Evolutionary conservation across 2,797 vertebrate species (phyloP), one percentile per base, ranked within the genome.

Genomic region (Borostomias antarcticus): DNA sequence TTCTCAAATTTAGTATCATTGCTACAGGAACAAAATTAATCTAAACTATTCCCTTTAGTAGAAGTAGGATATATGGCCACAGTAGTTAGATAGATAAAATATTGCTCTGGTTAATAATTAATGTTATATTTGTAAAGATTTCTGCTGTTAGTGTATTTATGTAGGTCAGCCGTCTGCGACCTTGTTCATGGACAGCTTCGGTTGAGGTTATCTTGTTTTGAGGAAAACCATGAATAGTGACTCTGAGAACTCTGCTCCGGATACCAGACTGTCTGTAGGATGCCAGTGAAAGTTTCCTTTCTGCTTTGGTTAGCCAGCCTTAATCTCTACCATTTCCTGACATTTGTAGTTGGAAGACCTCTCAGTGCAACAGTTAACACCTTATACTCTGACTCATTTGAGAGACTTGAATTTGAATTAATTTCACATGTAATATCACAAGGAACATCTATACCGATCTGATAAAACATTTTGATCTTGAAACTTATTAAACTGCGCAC

Each of bases 211-310:
- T 60, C 62, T 53, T 15, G 28, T 43, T 32, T 59, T 19, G 62
- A 70, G 62, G 68, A 70, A 30, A 60, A 45, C 56, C 62, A 57
- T 64, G 56, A 53, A 54, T 43, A 32, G 48, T 32, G 40, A 64
- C 40, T 70, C 69, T 29, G 32, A 56, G n/a, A 37, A 7, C 35
- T 35, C 52, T 50, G 29, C 35, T 48, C 23, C 59, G 28, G 54
- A 74, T 77, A 70, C 15, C 3, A 74, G 21, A 30, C 62, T 64
- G 51, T 58, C 54, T 68, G 58, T 56, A 64, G 58, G 61, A 35
- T 63, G 30, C n/a, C 62, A 74, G 76, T 59, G 72, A 78, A 72
- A 73, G 69, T 73, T 48, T 68, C 5, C 13, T 33, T 32, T 76
- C 60, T 53, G 35, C 63, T 48, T 26, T 50, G 17, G 17, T 68